A percentile compares a stretch with the other conserved stretches of the same genome.
phyloP scores from a whole-genome alignment of 2,888 invertebrate species.

The Cyclophora punctaria region DNA sequence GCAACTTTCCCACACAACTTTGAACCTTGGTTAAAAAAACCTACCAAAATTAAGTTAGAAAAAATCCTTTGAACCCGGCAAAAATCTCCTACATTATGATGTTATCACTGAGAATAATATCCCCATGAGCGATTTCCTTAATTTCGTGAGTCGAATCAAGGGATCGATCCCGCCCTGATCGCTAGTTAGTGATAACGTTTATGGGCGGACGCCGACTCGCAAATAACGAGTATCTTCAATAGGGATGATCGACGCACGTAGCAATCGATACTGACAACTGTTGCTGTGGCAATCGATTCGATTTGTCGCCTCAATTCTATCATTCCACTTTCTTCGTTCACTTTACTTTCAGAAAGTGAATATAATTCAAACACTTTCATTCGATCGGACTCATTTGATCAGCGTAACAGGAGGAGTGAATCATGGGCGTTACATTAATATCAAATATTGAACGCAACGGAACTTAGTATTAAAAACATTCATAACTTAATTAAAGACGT shows the following conservation, averaged over 20 bases:
- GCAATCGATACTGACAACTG: background rate
- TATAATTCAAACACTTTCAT: too few relatives aligned
- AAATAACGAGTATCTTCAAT: conserved; percentile 47
- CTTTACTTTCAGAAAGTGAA: too few relatives aligned
- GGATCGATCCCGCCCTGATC: conserved; percentile 70
- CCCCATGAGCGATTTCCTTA: conserved; percentile 75
- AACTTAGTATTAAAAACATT: too few relatives aligned
- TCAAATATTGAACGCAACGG: too few relatives aligned
- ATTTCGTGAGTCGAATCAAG: conserved; percentile 71
- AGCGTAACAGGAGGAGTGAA: too few relatives aligned
- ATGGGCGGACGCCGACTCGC: conserved; percentile 58
- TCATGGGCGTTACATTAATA: too few relatives aligned
- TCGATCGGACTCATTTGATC: too few relatives aligned
- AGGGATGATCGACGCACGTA: conserved; percentile 23
- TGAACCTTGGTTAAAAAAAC: conserved; percentile 19
- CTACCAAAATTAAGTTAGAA: conserved; percentile 20
- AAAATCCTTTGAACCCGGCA: conserved; percentile 25
- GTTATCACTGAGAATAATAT: conserved; percentile 65
- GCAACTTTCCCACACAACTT: conserved; percentile 5
- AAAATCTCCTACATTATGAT: conserved; percentile 51
- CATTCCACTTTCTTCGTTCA: too few relatives aligned
- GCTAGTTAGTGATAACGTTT: conserved; percentile 69
- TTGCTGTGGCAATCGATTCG: background rate
- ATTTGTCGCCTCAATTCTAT: background rate
- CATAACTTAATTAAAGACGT: too few relatives aligned